Percentiles rank a stretch among this genome's conserved stretches.
Conservation (phyloP, 2,888 invertebrate species). For the Mesodorylaimus sp. region DNA sequence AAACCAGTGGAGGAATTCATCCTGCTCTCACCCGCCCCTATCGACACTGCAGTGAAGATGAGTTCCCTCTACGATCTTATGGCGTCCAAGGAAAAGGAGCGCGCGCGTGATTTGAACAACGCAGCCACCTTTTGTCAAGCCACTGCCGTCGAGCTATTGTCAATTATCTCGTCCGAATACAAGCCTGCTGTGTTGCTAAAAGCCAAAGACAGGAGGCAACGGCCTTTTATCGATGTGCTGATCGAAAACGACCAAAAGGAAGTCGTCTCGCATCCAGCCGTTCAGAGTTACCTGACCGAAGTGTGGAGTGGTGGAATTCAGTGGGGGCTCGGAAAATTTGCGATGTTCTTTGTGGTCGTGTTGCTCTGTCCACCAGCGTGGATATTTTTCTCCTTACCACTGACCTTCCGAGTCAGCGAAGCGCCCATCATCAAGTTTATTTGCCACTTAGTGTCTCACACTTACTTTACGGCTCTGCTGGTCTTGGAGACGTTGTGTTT, state of each 20-base stretch:
- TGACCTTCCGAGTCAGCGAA: slow-evolving; percentile 86
- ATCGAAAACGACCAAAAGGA: slow-evolving; percentile 98
- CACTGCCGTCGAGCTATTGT: slow-evolving; percentile 88
- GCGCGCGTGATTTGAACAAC: slow-evolving; percentile 82
- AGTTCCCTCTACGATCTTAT: slow-evolving; percentile 55
- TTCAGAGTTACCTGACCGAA: slow-evolving; percentile 46
- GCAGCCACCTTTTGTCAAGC: slow-evolving; percentile 89
- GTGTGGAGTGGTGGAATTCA: slow-evolving; percentile 91
- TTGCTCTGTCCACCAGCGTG: slow-evolving; percentile 86
- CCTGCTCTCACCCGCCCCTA: slow-evolving; percentile 79
- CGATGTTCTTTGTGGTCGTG: slow-evolving; percentile 75
- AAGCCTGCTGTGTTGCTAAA: slow-evolving; percentile 63
- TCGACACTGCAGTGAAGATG: slow-evolving; percentile 91
- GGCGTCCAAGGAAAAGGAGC: slow-evolving; percentile 48
- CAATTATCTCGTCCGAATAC: slow-evolving; percentile 47
- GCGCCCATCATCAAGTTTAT: slow-evolving; percentile 99
- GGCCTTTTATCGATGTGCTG: slow-evolving; percentile 51
- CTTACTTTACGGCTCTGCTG: slow-evolving; percentile 83
- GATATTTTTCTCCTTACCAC: slow-evolving; percentile 79
- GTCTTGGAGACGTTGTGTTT: slow-evolving; percentile 36
- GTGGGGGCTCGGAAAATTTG: slow-evolving; percentile 86
- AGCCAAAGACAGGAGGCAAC: slow-evolving; percentile 77
- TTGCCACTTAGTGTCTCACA: slow-evolving; percentile 94
- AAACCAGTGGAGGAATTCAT: slow-evolving; percentile 93
- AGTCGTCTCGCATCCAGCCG: slow-evolving; percentile 32